phyloP scores from a whole-genome alignment of 53 echinoderm and acorn worm genomes.

The Astropecten irregularis region DNA sequence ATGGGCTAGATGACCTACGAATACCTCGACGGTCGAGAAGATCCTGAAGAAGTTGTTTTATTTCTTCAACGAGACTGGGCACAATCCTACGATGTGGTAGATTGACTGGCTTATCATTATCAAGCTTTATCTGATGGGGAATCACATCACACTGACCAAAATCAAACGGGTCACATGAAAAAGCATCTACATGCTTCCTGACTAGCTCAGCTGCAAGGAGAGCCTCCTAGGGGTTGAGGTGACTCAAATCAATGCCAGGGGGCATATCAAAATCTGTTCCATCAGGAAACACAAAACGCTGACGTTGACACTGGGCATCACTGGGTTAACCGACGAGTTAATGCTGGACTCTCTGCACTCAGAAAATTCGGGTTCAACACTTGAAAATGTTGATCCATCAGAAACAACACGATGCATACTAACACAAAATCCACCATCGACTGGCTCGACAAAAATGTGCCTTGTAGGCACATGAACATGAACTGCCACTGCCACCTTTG shows the following conservation, averaged over 20 bases:
- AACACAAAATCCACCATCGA: background rate
- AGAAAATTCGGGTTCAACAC: background rate
- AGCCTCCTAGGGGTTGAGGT: background rate
- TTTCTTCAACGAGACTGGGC: slow-evolving; percentile 44
- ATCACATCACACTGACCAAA: slow-evolving; percentile 54
- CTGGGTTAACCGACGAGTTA: background rate
- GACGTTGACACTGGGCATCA: background rate
- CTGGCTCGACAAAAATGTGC: slow-evolving; percentile 1
- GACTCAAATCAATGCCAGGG: background rate
- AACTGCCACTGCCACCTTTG: background rate
- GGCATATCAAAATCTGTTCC: background rate
- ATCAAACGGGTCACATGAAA: slow-evolving; percentile 56
- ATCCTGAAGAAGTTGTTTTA: slow-evolving; percentile 54
- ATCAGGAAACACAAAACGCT: background rate
- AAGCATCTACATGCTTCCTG: slow-evolving; percentile 36
- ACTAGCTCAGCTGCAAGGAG: slow-evolving; percentile 27
- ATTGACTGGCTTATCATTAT: slow-evolving; percentile 16
- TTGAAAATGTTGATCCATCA: background rate
- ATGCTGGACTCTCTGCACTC: background rate
- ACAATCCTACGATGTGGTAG: slow-evolving; percentile 62
- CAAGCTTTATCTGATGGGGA: slow-evolving; percentile 59
- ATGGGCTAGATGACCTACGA: slow-evolving; percentile 51
- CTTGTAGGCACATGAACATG: background rate
- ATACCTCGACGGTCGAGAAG: slow-evolving; percentile 50
- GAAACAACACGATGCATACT: background rate